Base-by-base conservation (phyloP, 2,888 invertebrate species). In the Nebria brevicollis region DNA sequence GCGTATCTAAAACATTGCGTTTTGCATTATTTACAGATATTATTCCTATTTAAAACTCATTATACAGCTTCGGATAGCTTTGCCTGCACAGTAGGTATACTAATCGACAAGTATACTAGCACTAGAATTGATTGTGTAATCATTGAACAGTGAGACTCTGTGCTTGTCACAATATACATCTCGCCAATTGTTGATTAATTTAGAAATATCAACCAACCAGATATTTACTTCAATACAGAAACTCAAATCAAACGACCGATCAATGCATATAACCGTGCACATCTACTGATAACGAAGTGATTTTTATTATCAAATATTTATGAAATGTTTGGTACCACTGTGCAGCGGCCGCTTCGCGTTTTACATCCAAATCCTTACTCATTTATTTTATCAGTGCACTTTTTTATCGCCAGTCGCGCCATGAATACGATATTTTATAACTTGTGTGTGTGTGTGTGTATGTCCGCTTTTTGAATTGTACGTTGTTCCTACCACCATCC, bases 371-470 rank as follows among this genome's bases (percentile, higher is more conserved):
- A 85, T 85, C 85, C 85, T 85, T 85, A 85, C 85, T 85, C 85
- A 85, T 85, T 85, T 85, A 85, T 86, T 85, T 86, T 86, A 86
- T 86, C 85, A 85, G 85, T 84, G 85, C 84, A 83, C 84, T 85
- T 85, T 85, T 85, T 86, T 85, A 84, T 84, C 85, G 83, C 83
- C 82, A 82, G 84, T 84, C 83, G 84, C 84, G 84, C 85, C 85
- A 86, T 86, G 85, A 86, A 86, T 86, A 86, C 85, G 84, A 86
- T 85, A 86, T 86, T 86, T 85, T 86, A 86, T 85, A 85, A 85
- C 84, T 85, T 84, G 82, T 83, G 82, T 83, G 84, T 83, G 83
- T 85, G 76, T 81, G 65, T 72, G 54, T 54, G 54, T 54, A 54
- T 54, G 54, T 54, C 13, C 72, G 81, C 81, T 81, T 81, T 81